A percentile compares a stretch with the other conserved stretches of the same genome.
These are phyloP conservation scores for Actenoides lindsayi DNA, from an alignment of 2,113 vertebrate genomes.

Conservation along the genomic window DNA sequence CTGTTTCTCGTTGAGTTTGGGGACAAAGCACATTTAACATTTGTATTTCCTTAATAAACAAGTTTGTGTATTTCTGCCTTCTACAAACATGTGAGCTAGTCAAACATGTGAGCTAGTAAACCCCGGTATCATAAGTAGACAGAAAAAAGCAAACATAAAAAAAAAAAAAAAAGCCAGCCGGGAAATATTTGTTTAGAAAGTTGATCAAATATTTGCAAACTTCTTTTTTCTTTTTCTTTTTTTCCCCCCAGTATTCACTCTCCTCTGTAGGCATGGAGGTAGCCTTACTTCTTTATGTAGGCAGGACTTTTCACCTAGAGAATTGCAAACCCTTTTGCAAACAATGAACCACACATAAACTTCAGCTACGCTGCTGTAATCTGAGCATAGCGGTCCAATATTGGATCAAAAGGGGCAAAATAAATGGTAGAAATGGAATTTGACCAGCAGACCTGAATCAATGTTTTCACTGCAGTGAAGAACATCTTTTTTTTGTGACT, in stretches of 20 bases:
- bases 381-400: not conserved
- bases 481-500: not conserved
- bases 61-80: not conserved
- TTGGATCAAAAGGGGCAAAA: not conserved
- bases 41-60: not conserved
- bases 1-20: not conserved
- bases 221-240: not conserved
- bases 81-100: not conserved
- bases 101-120: not conserved
- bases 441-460: not conserved
- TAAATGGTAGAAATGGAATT: not conserved
- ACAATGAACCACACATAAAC: not conserved
- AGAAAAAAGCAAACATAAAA: not conserved
- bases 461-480: not conserved
- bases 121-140: not conserved
- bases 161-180: not conserved
- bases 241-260: not conserved
- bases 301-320: not conserved
- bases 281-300: not conserved
- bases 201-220: not conserved
- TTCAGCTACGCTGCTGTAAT: not conserved
- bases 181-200: conserved; percentile 7
- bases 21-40: not conserved
- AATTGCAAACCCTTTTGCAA: not conserved
- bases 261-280: not conserved